phyloP scores from a whole-genome alignment of 2,888 invertebrate genomes.

The Elegia similella region DNA sequence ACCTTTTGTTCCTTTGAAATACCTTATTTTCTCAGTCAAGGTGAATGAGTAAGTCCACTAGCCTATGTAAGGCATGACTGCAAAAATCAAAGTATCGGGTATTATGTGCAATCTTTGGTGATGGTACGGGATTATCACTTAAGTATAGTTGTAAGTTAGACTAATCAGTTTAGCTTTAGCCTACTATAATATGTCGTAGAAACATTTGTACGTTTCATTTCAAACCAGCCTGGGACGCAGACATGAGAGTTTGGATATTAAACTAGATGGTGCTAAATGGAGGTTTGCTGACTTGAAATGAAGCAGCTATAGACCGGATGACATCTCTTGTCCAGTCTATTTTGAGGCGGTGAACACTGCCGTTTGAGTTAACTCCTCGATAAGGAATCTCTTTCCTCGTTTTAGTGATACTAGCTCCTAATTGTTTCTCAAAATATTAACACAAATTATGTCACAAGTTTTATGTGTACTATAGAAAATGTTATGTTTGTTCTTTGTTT shows the following conservation, averaged over 20 bases:
- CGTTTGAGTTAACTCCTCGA: slow-evolving; percentile 53
- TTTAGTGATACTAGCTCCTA: slow-evolving; percentile 82
- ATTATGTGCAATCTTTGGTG: slow-evolving; percentile 92
- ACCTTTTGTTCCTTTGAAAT: slow-evolving; percentile 61
- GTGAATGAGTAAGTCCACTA: slow-evolving; percentile 42
- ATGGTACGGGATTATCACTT: slow-evolving; percentile 80
- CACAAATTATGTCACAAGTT: slow-evolving; percentile 79
- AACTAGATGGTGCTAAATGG: slow-evolving; percentile 62
- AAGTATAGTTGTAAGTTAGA: slow-evolving; percentile 60
- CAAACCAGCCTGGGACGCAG: slow-evolving; percentile 61
- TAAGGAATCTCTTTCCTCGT: slow-evolving; percentile 77
- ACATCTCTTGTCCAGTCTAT: slow-evolving; percentile 76
- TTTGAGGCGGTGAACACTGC: slow-evolving; percentile 46
- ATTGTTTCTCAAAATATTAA: slow-evolving; percentile 71
- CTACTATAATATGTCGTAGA: slow-evolving; percentile 46
- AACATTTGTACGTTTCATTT: slow-evolving; percentile 67
- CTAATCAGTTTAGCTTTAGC: slow-evolving; percentile 47
- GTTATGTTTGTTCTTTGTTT: slow-evolving; percentile 78
- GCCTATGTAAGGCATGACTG: slow-evolving; percentile 73
- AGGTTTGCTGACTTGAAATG: slow-evolving; percentile 72
- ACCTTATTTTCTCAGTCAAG: slow-evolving; percentile 77
- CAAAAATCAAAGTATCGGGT: slow-evolving; percentile 87
- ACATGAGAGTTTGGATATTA: slow-evolving; percentile 24
- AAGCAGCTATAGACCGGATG: slow-evolving; percentile 73
- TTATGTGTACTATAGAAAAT: slow-evolving; percentile 67